These are phyloP conservation scores for Nematolebias whitei DNA, from an alignment of 2,113 vertebrate species.

Conservation along the genomic window DNA sequence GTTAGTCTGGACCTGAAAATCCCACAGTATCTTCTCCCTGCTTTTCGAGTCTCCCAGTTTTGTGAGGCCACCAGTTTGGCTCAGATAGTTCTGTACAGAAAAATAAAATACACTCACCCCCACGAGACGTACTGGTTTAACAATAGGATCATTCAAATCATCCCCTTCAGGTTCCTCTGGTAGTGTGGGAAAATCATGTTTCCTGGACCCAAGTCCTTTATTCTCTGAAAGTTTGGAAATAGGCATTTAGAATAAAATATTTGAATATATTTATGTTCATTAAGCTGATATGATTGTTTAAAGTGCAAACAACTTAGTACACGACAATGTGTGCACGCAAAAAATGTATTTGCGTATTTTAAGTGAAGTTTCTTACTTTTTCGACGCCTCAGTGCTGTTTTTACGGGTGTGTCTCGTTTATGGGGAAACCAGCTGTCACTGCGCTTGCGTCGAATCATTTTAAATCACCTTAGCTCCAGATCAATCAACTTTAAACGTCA, in stretches of 20 bases:
- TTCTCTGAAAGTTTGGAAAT: slow-evolving; percentile 16
- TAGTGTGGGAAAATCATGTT: slow-evolving; percentile 18
- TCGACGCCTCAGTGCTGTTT: background rate
- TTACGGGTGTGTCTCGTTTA: slow-evolving; percentile 50
- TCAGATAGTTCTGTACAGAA: no score
- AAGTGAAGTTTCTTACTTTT: slow-evolving; percentile 43
- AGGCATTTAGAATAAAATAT: no score
- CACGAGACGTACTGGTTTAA: background rate
- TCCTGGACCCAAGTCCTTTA: slow-evolving; percentile 4
- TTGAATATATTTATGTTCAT: no score
- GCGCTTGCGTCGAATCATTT: slow-evolving; percentile 40
- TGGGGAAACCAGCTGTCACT: background rate
- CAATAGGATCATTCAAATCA: accelerated
- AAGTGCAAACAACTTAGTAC: no score
- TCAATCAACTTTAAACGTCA: background rate
- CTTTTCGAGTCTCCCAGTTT: no score
- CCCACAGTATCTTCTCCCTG: no score
- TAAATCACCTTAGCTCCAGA: background rate
- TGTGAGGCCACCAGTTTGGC: no score
- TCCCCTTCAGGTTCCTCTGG: slow-evolving; percentile 37
- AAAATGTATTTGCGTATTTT: no score
- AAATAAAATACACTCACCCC: slow-evolving; percentile 8
- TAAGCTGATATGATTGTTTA: no score
- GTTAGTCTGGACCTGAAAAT: no score
- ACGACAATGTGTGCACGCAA: no score